Percentiles rank a stretch among this genome's conserved stretches.
Conservation (phyloP, 30 jellyfish, hydroid and myxozoan genomes). For the Turritopsis rubra region DNA sequence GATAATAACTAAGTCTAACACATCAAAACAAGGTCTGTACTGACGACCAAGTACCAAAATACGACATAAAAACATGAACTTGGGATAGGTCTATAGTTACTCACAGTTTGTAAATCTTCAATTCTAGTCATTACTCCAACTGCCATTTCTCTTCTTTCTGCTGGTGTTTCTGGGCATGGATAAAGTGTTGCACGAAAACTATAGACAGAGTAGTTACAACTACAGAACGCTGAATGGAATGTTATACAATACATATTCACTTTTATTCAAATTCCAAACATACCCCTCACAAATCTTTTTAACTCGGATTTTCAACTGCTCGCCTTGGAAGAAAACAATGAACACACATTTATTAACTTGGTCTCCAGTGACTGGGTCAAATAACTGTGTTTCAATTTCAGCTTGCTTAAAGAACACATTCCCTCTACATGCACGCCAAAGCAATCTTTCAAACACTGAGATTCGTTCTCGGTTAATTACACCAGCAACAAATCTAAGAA, state of each 20-base stretch:
- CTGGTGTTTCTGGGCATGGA: slow-evolving; percentile 99
- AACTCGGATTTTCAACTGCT: slow-evolving; percentile 82
- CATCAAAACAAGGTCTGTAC: too few relatives aligned
- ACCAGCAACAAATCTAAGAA: slow-evolving; percentile 95
- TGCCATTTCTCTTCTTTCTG: slow-evolving; percentile 99
- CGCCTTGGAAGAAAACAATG: slow-evolving; percentile 98
- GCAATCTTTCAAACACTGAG: slow-evolving; percentile 83
- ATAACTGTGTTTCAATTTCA: slow-evolving; percentile 76
- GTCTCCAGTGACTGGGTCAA: slow-evolving; percentile 95
- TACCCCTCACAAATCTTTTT: slow-evolving; percentile 99
- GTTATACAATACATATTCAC: background rate
- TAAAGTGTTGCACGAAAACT: slow-evolving; percentile 95
- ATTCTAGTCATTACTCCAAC: slow-evolving; percentile 97
- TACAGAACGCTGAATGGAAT: background rate
- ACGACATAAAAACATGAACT: too few relatives aligned
- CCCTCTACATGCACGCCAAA: slow-evolving; percentile 99
- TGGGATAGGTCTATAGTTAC: too few relatives aligned
- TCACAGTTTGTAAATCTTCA: slow-evolving; percentile 88
- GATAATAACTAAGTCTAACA: too few relatives aligned
- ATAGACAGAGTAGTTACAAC: slow-evolving; percentile 4
- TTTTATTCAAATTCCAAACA: background rate
- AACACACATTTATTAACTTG: slow-evolving; percentile 88
- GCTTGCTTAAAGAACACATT: slow-evolving; percentile 98
- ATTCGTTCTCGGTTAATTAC: slow-evolving; percentile 87
- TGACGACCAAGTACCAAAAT: too few relatives aligned